Evolutionary conservation across 2,888 invertebrate genomes (phyloP), one percentile per base, ranked within the genome.

Genomic region (Coleophora flavipennella): DNA sequence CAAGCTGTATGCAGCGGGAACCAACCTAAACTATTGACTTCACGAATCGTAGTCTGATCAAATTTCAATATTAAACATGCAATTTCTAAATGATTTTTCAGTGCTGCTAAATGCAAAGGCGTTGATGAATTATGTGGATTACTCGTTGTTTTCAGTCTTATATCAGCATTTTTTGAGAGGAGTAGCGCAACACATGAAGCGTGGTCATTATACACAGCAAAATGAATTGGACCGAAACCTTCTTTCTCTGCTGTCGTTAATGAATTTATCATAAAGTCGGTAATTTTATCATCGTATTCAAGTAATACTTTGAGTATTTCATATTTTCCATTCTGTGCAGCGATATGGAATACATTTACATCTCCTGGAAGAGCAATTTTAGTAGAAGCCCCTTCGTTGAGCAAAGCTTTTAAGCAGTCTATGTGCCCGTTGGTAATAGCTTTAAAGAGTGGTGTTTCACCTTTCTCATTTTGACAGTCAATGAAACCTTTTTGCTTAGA

Each of bases 321-420:
- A 12, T 74, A 49, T 42, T 87, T 76, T 0, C 89, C 88, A 46
- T 77, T 59, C 50, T 85, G 86, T 31, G 88, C 85, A 28, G 90
- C 89, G 41, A 87, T 65, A 47, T 90, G 89, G n/a, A 90, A 66
- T 35, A 89, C 83, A 31, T 86, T 90, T 0, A 80, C 65, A 14
- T 84, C 70, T 12, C 81, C 81, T 11, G 76, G 73, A 33, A 86
- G 53, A 35, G 62, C 71, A 11, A 76, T 62, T 50, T 74, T 74
- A 1, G 85, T 52, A 1, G 78, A 74, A 3, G 85, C 86, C 13
- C 84, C 86, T 60, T 79, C 79, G 2, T 68, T 60, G 4, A 87
- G 54, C 35, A 88, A 68, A 25, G 74, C 65, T 49, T 62, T 59
- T 0, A 86, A 76, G 48, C 85, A 86, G 12, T 76, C 71, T 2